phyloP scores from a whole-genome alignment of 2,797 vertebrate genomes.

The Catamblyrhynchus diadema region DNA sequence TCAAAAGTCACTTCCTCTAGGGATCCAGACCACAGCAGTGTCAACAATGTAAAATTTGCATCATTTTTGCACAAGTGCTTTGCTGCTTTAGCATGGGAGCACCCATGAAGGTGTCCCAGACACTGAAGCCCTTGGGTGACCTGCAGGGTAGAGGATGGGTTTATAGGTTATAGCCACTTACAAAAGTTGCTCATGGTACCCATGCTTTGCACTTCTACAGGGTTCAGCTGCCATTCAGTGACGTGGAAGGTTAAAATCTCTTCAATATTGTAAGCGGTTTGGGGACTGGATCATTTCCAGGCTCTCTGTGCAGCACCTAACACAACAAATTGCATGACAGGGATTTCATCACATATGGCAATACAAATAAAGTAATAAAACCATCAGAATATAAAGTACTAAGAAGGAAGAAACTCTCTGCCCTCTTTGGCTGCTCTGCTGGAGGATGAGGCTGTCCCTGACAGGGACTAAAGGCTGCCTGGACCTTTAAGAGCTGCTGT shows the following conservation, averaged over 20 bases:
- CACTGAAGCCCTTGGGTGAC: not conserved
- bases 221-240: not conserved
- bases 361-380: not conserved
- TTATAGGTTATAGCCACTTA: not conserved
- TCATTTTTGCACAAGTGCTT: not conserved
- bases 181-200: not conserved
- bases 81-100: not conserved
- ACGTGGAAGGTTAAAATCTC: not conserved
- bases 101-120: not conserved
- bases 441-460: not conserved
- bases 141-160: not conserved
- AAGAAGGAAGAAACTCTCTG: not conserved
- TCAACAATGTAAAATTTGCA: not conserved
- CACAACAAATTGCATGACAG: not conserved
- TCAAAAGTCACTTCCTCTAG: not conserved
- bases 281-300: not conserved
- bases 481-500: conserved; percentile 43
- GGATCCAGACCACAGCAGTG: not conserved
- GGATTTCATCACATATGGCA: not conserved
- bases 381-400: not conserved
- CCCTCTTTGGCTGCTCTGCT: not conserved
- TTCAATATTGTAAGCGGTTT: not conserved
- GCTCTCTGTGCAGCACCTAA: not conserved
- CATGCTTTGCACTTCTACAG: not conserved
- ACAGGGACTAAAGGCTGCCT: not conserved